Evolutionary conservation across 2,113 vertebrate genomes (phyloP).

Genomic region (Vombatus ursinus): DNA sequence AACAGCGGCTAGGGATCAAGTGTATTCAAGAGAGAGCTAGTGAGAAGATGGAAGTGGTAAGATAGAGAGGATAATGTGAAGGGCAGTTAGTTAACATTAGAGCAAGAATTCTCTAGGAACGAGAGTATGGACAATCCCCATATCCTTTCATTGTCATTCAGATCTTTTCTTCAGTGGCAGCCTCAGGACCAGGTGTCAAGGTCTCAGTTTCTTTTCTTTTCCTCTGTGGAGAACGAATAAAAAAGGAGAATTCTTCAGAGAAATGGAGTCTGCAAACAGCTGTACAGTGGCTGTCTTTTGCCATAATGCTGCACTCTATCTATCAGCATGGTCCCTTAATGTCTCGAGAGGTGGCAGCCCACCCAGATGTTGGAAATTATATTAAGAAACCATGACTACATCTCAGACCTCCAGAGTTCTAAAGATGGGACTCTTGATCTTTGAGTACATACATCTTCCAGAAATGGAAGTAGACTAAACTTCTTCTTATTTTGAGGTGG

Average conservation of each 20-base stretch:
- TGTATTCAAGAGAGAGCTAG: neutral
- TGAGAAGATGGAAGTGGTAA: neutral
- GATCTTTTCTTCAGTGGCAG: neutral
- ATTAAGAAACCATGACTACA: conserved; percentile 84
- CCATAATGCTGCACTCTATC: conserved; percentile 81
- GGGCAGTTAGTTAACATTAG: neutral
- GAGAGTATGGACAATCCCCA: neutral
- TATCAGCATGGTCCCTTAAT: conserved; percentile 83
- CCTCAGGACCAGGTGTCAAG: neutral
- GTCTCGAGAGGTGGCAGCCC: conserved; percentile 83
- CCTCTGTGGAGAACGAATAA: conserved; percentile 77
- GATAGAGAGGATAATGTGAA: neutral
- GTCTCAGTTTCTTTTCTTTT: conserved; percentile 34
- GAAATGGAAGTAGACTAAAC: conserved; percentile 51
- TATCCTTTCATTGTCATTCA: neutral
- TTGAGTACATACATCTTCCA: conserved; percentile 76
- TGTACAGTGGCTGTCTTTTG: conserved; percentile 85
- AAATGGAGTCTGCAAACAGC: conserved; percentile 87
- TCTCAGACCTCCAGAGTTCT: conserved; percentile 35
- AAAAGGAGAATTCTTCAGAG: conserved; percentile 82
- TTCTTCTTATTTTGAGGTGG: conserved; percentile 4
- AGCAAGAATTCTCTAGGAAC: neutral
- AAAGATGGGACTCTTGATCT: conserved; percentile 66
- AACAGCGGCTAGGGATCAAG: neutral
- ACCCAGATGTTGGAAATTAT: conserved; percentile 90